phyloP scores from a whole-genome alignment of 2,888 invertebrate species.

The Callyntrura guangdongensis region DNA sequence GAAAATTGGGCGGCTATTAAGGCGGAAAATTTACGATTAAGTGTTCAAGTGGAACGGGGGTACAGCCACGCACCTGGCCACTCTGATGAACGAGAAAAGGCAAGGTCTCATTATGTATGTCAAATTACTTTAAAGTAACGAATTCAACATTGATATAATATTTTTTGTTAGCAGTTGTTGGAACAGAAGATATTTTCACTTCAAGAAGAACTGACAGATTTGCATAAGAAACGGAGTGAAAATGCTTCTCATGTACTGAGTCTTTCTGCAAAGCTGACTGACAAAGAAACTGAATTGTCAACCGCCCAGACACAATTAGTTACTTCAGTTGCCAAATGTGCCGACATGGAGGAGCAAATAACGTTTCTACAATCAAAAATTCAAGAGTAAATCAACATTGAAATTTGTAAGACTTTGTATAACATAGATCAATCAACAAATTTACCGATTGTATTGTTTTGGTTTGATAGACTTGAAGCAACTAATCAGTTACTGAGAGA shows the following conservation, averaged over 20 bases:
- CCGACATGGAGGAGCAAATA: slow-evolving; percentile 83
- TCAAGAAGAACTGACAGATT: slow-evolving; percentile 96
- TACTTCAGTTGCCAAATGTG: slow-evolving; percentile 82
- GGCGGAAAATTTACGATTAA: slow-evolving; percentile 94
- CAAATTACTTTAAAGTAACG: background rate
- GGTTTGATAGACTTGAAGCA: slow-evolving; percentile 88
- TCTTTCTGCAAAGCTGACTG: slow-evolving; percentile 93
- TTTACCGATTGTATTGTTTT: background rate
- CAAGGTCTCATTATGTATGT: slow-evolving; percentile 7
- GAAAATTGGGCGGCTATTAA: slow-evolving; percentile 93
- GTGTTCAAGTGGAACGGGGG: slow-evolving; percentile 94
- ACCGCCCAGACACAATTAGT: slow-evolving; percentile 79
- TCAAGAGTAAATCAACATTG: slow-evolving; percentile 79
- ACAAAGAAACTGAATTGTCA: slow-evolving; percentile 91
- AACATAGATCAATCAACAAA: background rate
- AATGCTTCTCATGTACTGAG: slow-evolving; percentile 97
- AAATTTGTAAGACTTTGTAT: background rate
- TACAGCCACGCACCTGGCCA: slow-evolving; percentile 85
- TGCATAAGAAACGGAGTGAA: slow-evolving; percentile 96
- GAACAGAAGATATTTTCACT: slow-evolving; percentile 95
- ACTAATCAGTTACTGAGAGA: slow-evolving; percentile 96
- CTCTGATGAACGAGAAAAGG: slow-evolving; percentile 85
- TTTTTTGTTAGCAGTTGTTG: slow-evolving; percentile 86
- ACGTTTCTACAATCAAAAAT: slow-evolving; percentile 80
- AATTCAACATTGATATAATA: background rate